Percentiles rank a stretch among this genome's conserved stretches.
Evolutionary conservation across 2,797 vertebrate genomes (phyloP).

Genomic region (Borostomias antarcticus): DNA sequence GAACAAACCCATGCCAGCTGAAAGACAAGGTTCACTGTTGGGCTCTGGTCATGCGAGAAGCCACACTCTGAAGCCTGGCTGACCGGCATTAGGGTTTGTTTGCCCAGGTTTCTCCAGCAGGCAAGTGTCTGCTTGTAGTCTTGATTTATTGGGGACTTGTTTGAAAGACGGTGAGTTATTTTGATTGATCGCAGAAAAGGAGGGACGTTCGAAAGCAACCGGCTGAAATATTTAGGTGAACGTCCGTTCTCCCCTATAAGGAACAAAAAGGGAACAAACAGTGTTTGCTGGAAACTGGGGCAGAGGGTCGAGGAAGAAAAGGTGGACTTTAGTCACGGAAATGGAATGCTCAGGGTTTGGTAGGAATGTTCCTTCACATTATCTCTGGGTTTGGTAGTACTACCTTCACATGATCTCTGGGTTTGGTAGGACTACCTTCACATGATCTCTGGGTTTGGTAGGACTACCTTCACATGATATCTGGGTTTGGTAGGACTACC

Average conservation of each 20-base stretch:
- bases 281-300: conserved; percentile 4
- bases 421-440: not conserved
- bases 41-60: not conserved
- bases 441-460: not conserved
- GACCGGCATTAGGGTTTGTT: not conserved
- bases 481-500: not conserved
- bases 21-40: conserved; percentile 5
- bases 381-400: not conserved
- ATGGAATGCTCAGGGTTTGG: conserved; percentile 17
- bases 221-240: conserved; percentile 14
- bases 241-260: not conserved
- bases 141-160: conserved; percentile 3
- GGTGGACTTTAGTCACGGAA: conserved; percentile 41
- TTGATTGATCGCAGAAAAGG: conserved; percentile 6
- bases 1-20: not conserved
- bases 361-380: not conserved
- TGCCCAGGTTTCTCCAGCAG: conserved; percentile 4
- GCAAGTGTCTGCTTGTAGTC: conserved; percentile 14
- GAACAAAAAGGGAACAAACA: conserved; percentile 1
- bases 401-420: not conserved
- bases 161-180: conserved; percentile 15
- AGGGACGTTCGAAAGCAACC: not conserved
- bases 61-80: not conserved
- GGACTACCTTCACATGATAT: not conserved
- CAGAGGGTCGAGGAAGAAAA: conserved; percentile 20